phyloP scores from a whole-genome alignment of 2,888 invertebrate genomes.

The Conistra vaccinii region DNA sequence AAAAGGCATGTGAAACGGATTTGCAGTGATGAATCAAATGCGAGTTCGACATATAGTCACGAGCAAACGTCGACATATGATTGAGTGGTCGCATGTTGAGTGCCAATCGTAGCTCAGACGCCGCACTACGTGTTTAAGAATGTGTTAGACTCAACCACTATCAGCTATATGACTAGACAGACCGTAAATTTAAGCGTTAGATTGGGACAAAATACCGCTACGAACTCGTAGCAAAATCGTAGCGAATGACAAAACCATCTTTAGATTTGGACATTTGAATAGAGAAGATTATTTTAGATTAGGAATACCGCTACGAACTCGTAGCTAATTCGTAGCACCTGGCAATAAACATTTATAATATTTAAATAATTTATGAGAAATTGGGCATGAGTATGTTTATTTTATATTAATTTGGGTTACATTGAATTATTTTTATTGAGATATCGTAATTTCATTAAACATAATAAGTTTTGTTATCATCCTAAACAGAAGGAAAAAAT shows the following conservation, averaged over 20 bases:
- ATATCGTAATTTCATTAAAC: not conserved
- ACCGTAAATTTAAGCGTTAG: constrained; percentile 1
- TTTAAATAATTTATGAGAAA: not conserved
- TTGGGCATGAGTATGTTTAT: not conserved
- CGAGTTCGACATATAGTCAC: constrained; percentile 64
- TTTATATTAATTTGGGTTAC: not conserved
- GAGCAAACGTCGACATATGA: constrained; percentile 68
- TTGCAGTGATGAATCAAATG: constrained; percentile 58
- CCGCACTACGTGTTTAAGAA: constrained; percentile 51
- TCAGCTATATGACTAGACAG: constrained; percentile 1
- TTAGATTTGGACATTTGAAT: not conserved
- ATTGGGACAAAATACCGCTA: not conserved
- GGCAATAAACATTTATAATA: not conserved
- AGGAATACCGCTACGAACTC: not conserved
- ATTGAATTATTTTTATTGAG: not conserved
- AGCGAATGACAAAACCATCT: not conserved
- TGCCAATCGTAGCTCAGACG: constrained; percentile 67
- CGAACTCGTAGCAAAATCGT: constrained; percentile 13
- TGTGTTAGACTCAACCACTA: constrained; percentile 37
- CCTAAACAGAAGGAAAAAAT: not conserved
- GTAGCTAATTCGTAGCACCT: constrained; percentile 24
- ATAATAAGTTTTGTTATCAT: not conserved
- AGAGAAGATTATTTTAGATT: not conserved
- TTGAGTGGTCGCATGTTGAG: constrained; percentile 73
- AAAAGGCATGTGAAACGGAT: constrained; percentile 42